Conservation (phyloP, 2,797 vertebrate species). For the Furcifer pardalis region DNA sequence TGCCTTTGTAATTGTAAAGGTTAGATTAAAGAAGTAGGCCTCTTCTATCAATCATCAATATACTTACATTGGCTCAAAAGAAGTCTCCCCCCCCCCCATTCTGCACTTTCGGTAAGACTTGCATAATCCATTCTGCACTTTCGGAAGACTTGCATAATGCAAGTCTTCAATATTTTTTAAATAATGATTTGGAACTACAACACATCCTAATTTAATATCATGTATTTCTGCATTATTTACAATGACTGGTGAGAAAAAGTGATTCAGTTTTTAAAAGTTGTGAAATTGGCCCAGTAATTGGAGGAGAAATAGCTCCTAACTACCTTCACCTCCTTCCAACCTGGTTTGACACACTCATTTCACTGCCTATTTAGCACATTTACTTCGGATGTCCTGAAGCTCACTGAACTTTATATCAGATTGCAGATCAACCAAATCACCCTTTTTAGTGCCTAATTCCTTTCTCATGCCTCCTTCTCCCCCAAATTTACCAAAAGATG, state of each 20-base stretch:
- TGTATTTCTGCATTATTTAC: constrained; percentile 25
- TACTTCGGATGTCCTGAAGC: no score
- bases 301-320: neutral
- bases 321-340: neutral
- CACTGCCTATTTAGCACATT: neutral
- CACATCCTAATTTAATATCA: no score
- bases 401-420: neutral
- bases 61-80: no score
- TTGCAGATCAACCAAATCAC: neutral
- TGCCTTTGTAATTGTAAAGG: no score
- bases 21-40: no score
- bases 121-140: no score
- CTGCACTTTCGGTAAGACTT: no score
- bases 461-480: neutral
- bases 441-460: neutral
- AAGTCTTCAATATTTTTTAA: no score
- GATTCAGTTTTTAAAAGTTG: neutral
- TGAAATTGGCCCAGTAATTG: neutral
- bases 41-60: no score
- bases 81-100: no score
- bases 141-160: no score
- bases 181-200: no score
- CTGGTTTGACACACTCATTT: neutral
- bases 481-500: neutral
- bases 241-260: neutral